Conservation (phyloP, 2,113 vertebrate species). For the Illadopsis cleaveri region DNA sequence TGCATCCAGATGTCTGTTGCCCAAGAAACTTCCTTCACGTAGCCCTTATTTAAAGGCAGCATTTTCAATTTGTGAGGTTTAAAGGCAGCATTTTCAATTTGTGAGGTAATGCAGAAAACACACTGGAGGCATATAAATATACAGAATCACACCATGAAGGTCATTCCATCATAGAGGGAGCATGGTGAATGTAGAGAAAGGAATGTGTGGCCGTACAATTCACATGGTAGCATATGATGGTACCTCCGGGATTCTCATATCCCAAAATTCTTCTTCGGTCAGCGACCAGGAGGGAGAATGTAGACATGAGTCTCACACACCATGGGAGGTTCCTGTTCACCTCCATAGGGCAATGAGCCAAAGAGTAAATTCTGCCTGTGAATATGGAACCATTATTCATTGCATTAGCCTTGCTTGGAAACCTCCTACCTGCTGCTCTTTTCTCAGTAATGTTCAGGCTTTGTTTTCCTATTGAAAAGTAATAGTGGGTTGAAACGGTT, state of each 20-base stretch:
- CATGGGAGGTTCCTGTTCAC: neutral
- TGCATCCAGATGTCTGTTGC: neutral
- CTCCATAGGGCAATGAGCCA: neutral
- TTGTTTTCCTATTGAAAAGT: conserved; percentile 70
- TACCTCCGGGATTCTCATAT: neutral
- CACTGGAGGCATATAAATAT: neutral
- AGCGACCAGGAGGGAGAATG: neutral
- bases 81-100: neutral
- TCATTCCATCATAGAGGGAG: neutral
- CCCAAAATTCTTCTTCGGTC: neutral
- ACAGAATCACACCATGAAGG: neutral
- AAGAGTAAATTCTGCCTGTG: neutral
- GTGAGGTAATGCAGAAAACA: neutral
- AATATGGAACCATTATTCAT: neutral
- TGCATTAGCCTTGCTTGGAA: neutral
- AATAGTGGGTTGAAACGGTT: conserved; percentile 40
- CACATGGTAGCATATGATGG: neutral
- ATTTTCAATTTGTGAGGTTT: neutral
- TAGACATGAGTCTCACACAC: neutral
- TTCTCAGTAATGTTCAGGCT: conserved; percentile 54
- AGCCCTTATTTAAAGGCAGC: neutral
- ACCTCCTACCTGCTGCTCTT: conserved; percentile 67
- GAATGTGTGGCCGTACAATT: neutral
- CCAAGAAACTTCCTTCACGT: neutral
- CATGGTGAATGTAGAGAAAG: neutral